These are phyloP conservation scores for Melanotus villosus DNA, from an alignment of 2,888 invertebrate genomes.

Conservation along the genomic window DNA sequence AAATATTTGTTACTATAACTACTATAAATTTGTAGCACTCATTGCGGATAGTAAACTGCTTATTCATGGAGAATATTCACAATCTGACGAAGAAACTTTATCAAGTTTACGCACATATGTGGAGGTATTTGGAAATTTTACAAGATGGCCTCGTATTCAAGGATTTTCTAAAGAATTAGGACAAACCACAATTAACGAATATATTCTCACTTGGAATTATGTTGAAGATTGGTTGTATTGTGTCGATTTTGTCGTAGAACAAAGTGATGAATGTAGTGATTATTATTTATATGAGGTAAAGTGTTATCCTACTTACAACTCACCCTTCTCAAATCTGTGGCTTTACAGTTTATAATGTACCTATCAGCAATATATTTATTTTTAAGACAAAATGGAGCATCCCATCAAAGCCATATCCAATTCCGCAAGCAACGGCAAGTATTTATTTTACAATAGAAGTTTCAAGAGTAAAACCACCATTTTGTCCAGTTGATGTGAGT, in stretches of 20 bases:
- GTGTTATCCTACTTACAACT: too few relatives aligned
- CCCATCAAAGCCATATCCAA: slow-evolving; percentile 66
- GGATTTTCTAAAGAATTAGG: slow-evolving; percentile 55
- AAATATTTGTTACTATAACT: too few relatives aligned
- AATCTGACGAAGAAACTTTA: background rate
- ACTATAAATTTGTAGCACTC: too few relatives aligned
- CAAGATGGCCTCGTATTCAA: slow-evolving; percentile 44
- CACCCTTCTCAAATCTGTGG: too few relatives aligned
- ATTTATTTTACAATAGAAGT: slow-evolving; percentile 66
- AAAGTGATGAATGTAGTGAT: slow-evolving; percentile 56
- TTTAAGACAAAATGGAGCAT: slow-evolving; percentile 66
- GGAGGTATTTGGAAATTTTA: background rate
- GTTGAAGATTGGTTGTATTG: slow-evolving; percentile 57
- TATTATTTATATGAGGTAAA: slow-evolving; percentile 59
- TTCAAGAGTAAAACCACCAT: slow-evolving; percentile 57
- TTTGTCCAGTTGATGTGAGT: slow-evolving; percentile 58
- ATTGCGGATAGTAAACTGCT: too few relatives aligned
- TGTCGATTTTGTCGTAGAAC: slow-evolving; percentile 51
- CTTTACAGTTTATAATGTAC: background rate
- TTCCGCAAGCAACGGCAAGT: slow-evolving; percentile 68
- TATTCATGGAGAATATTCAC: background rate
- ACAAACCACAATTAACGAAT: slow-evolving; percentile 49
- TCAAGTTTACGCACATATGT: background rate
- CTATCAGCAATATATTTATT: background rate
- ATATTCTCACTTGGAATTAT: slow-evolving; percentile 55